A percentile compares a stretch with the other conserved stretches of the same genome.
Evolutionary conservation across 2,113 vertebrate species (phyloP).

Genomic region (Lampris incognitus): DNA sequence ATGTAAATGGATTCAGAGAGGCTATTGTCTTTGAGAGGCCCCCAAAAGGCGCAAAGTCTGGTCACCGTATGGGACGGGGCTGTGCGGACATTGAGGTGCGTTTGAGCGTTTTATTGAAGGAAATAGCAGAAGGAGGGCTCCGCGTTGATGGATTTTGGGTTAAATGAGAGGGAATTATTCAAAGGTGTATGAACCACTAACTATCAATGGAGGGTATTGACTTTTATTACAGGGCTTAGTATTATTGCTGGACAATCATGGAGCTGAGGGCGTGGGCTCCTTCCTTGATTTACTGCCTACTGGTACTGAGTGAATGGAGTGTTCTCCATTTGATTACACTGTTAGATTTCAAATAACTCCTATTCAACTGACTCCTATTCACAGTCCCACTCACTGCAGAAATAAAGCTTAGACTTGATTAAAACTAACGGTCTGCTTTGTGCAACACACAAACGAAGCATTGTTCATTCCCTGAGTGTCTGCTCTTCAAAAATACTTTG

Average conservation of each 20-base stretch:
- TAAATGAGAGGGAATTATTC: slow-evolving; percentile 76
- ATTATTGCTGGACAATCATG: slow-evolving; percentile 65
- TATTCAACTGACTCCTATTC: slow-evolving; percentile 52
- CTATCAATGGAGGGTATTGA: slow-evolving; percentile 54
- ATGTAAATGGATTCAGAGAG: slow-evolving; percentile 74
- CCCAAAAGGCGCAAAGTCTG: slow-evolving; percentile 68
- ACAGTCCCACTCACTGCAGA: slow-evolving; percentile 9
- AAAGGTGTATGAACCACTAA: slow-evolving; percentile 74
- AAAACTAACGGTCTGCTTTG: slow-evolving; percentile 7
- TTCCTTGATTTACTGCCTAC: slow-evolving; percentile 59
- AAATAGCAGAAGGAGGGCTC: slow-evolving; percentile 67
- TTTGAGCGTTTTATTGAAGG: slow-evolving; percentile 67
- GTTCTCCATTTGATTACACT: slow-evolving; percentile 14
- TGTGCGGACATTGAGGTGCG: slow-evolving; percentile 68
- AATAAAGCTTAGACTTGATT: slow-evolving; percentile 35
- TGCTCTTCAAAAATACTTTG: background rate
- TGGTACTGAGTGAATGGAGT: slow-evolving; percentile 41
- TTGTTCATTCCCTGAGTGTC: background rate
- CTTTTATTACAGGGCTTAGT: slow-evolving; percentile 69
- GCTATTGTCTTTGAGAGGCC: slow-evolving; percentile 68
- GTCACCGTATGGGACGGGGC: slow-evolving; percentile 66
- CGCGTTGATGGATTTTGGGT: slow-evolving; percentile 75
- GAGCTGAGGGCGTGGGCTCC: slow-evolving; percentile 46
- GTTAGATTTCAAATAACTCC: slow-evolving; percentile 37
- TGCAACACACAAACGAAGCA: slow-evolving; percentile 10